Evolutionary conservation across 2,797 vertebrate genomes (phyloP).

Genomic region (Hafferia zeledoni): DNA sequence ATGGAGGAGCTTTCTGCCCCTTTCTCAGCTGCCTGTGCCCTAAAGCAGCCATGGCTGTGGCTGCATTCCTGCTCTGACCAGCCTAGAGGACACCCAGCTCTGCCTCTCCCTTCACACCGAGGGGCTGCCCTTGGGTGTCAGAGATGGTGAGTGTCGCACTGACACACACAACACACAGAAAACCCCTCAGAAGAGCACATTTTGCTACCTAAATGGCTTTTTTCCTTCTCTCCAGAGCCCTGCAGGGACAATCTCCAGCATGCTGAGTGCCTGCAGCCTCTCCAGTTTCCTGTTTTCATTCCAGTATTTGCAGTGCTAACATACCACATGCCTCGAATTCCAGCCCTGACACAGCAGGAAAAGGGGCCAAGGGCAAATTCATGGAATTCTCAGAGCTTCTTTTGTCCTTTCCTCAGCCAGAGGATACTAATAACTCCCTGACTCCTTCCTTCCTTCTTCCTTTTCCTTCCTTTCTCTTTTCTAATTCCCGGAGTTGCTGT

Average conservation of each 20-base stretch:
- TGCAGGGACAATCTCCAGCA: neutral
- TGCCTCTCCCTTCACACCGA: neutral
- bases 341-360: neutral
- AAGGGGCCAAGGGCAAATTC: constrained; percentile 11
- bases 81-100: neutral
- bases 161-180: neutral
- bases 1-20: neutral
- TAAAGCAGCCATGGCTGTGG: neutral
- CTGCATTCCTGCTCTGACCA: neutral
- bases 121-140: neutral
- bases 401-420: neutral
- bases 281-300: constrained; percentile 56
- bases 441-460: neutral
- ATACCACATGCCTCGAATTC: neutral
- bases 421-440: neutral
- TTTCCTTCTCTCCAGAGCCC: neutral
- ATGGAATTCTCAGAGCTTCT: neutral
- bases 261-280: neutral
- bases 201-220: neutral
- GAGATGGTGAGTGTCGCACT: neutral
- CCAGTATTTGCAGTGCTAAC: constrained; percentile 11
- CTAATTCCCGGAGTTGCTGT: neutral
- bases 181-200: neutral
- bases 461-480: neutral
- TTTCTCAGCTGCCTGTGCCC: neutral